Percentiles rank a stretch among this genome's conserved stretches.
These are phyloP conservation scores for Heteractis magnifica DNA, from an alignment of 92 coral and sea anemone genomes.

Conservation along the genomic window DNA sequence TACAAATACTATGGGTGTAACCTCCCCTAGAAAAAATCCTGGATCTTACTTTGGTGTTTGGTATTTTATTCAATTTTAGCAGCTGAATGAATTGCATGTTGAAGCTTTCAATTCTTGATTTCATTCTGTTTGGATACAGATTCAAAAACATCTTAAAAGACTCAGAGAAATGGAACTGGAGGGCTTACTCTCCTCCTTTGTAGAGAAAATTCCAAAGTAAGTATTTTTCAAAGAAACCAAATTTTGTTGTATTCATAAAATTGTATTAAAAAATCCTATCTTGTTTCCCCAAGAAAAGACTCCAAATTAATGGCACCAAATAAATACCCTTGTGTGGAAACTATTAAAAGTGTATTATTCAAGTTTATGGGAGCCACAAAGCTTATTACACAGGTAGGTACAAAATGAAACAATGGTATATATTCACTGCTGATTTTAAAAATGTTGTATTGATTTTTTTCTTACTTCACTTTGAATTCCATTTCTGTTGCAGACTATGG, in stretches of 20 bases:
- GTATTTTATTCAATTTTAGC: too few species aligned
- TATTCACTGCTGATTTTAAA: not conserved
- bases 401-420: not conserved
- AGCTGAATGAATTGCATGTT: too few species aligned
- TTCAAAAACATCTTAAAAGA: constrained; percentile 54
- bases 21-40: too few species aligned
- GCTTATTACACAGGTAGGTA: constrained; percentile 28
- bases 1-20: too few species aligned
- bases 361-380: constrained; percentile 67
- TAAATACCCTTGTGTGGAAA: constrained; percentile 44
- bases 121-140: constrained; percentile 12
- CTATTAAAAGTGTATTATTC: constrained; percentile 43
- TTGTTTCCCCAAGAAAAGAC: constrained; percentile 17
- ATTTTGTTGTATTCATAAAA: too few species aligned
- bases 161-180: constrained; percentile 54
- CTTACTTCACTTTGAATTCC: not conserved
- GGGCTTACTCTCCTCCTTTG: constrained; percentile 20
- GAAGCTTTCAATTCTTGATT: too few species aligned
- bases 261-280: not conserved
- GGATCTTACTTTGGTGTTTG: too few species aligned
- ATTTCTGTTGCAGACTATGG: constrained; percentile 31
- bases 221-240: not conserved
- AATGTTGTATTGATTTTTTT: not conserved
- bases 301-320: constrained; percentile 3
- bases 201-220: constrained; percentile 62